A percentile compares a stretch with the other conserved stretches of the same genome.
Conservation (phyloP, 2,113 vertebrate genomes). For the Danionella cerebrum region DNA sequence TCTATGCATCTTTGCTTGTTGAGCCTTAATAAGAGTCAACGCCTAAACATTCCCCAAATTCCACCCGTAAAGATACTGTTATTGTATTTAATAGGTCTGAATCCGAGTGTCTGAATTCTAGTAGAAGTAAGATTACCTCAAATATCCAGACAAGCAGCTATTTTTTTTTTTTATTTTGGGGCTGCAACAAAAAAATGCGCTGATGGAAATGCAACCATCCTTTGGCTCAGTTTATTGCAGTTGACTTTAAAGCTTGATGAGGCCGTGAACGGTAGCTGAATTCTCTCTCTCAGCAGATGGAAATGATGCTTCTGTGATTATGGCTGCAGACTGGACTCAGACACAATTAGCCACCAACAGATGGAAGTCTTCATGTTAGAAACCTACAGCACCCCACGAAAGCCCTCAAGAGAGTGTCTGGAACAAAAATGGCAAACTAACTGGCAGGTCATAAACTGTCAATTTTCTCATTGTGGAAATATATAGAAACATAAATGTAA, state of each 20-base stretch:
- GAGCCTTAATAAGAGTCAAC: no score
- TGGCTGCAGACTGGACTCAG: constrained; percentile 47
- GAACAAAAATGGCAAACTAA: background rate
- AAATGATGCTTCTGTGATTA: constrained; percentile 55
- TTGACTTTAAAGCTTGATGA: constrained; percentile 46
- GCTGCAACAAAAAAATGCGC: constrained; percentile 47
- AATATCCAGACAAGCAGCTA: constrained; percentile 43
- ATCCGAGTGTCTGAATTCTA: constrained; percentile 36
- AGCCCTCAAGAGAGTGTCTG: constrained; percentile 7
- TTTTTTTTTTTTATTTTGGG: constrained; percentile 34
- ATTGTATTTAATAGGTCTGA: no score
- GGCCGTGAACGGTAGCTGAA: constrained; percentile 33
- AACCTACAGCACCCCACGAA: constrained; percentile 11
- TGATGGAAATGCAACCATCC: constrained; percentile 53
- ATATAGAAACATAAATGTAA: constrained; percentile 4
- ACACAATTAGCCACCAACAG: constrained; percentile 50
- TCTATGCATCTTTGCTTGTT: no score
- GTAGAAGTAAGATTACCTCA: constrained; percentile 56
- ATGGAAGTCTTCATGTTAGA: constrained; percentile 43
- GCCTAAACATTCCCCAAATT: no score
- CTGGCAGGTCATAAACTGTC: background rate
- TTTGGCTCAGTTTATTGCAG: constrained; percentile 50
- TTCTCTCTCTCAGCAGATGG: constrained; percentile 48
- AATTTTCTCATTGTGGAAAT: constrained; percentile 9
- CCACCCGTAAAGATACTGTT: no score